Evolutionary conservation across 2,113 vertebrate species (phyloP), one percentile per base, ranked within the genome.

Genomic region (Microcebus murinus): DNA sequence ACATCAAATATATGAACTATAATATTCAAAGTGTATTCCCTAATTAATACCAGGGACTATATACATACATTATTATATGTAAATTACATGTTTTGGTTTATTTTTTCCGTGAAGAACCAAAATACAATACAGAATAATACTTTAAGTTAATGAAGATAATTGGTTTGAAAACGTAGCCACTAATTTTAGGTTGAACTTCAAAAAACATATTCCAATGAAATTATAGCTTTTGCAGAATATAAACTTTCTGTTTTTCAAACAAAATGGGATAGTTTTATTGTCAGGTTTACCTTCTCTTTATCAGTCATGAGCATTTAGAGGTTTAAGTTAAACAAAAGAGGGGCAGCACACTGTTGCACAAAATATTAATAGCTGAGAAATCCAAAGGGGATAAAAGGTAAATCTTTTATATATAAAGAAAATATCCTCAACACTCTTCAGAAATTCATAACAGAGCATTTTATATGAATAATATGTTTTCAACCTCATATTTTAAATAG

Each of bases 171-270:
- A 84, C 80, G 3, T 15, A 80, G 74, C 55, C n/a, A 77, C 9
- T 74, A n/a, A 92, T 93, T 83, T 93, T 94, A 95, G n/a, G 39
- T 93, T 94, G 34, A 96, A 11, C n/a, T 94, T 93, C 77, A 67
- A 81, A 94, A 94, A 70, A 34, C 59, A 59, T 39, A 45, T 90
- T 93, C 10, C 48, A 93, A n/a, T 71, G 91, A 89, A 95, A 52
- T 94, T 65, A 86, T 10, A 67, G 42, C 73, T 76, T 96, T 87
- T 90, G 27, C 6, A 70, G 39, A 95, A 65, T 36, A 76, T 71
- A 92, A 90, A 29, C 36, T 90, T 94, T 1, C 27, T 94, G 13
- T 92, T 95, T 94, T 86, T 18, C 42, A 85, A 94, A 89, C 23
- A 87, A 76, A 82, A 59, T 61, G 15, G 12, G 5, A 31, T 87